Base-by-base conservation (phyloP, 1,140 invertebrate species). In the Papilio polyxenes region DNA sequence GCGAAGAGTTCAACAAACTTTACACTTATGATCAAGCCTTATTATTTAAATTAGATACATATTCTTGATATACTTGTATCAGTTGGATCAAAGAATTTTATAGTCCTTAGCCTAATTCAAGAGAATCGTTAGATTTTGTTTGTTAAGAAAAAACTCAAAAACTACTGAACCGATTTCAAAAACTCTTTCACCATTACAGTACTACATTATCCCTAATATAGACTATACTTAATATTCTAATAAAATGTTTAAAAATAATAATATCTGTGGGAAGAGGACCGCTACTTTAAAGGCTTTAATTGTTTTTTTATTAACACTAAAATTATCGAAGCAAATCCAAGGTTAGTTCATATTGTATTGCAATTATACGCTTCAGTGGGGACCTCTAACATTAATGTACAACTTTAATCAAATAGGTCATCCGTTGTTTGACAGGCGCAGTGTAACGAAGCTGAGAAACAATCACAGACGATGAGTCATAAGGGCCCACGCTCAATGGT, bases 391-490 rank as follows among this genome's bases (percentile, higher is more conserved):
- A 11, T 78, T 77, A 56, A 80, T 65, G 77, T 79, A 56, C 77
- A 65, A 69, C 13, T 65, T 69, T 69, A 80, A 80, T 80, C 78
- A 80, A 80, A 80, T 80, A 80, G 78, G 78, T 48, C 78, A 48
- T 65, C 59, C 78, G 78, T 78, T 76, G 76, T 80, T 80, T 65
- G 78, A 80, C 37, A 53, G 23, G 56, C 40, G 44, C 17, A 20
- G 10, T 79, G n/a, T 40, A 65, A 48, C 17, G n/a, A 62, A 62
- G 31, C 10, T 49, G 40, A 79, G 53, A 31, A 79, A 31, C 76
- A 78, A 79, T 79, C 77, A 79, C 37, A 65, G 31, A 53, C 75
- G 20, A 37, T 78, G 76, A 78, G 13, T 78, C 76, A 80, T 48
- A 65, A 77, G 56, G 59, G 78, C 56, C 78, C 78, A 65, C 78